Conservation (phyloP, 2,888 invertebrate species). For the Gortyna flavago region DNA sequence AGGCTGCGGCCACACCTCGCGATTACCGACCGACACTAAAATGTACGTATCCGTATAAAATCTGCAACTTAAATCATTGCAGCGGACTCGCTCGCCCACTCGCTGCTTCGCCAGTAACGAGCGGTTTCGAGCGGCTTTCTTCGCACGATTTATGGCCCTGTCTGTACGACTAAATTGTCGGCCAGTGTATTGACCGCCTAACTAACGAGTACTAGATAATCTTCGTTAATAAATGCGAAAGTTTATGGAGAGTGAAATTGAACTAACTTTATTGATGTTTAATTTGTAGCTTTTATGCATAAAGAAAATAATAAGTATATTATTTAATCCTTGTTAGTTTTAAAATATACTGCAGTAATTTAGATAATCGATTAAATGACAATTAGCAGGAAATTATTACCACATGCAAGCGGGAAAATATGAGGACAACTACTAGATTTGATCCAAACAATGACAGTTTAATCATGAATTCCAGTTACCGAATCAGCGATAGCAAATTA, state of each 20-base stretch:
- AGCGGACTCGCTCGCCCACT: slow-evolving; percentile 65
- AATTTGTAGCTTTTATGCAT: slow-evolving; percentile 1
- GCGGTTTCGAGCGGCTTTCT: slow-evolving; percentile 64
- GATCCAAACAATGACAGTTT: slow-evolving; percentile 22
- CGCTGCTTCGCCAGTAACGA: slow-evolving; percentile 58
- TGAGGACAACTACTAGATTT: background rate
- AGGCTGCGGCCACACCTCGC: slow-evolving; percentile 64
- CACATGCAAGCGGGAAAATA: background rate
- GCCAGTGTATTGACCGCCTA: slow-evolving; percentile 57
- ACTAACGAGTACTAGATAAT: slow-evolving; percentile 66
- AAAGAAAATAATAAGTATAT: background rate
- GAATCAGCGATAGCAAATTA: slow-evolving; percentile 14
- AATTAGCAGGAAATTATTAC: background rate
- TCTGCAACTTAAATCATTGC: slow-evolving; percentile 66
- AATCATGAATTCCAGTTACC: slow-evolving; percentile 10
- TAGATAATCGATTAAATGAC: background rate
- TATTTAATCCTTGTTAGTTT: background rate
- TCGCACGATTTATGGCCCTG: slow-evolving; percentile 65
- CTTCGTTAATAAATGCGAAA: slow-evolving; percentile 65
- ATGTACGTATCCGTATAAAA: slow-evolving; percentile 62
- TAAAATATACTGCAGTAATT: background rate
- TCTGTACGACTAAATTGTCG: slow-evolving; percentile 63
- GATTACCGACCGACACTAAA: slow-evolving; percentile 51
- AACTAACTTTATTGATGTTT: background rate
- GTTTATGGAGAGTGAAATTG: slow-evolving; percentile 47